These are phyloP conservation scores for Eupithecia insigniata DNA, from an alignment of 2,888 invertebrate genomes.

Conservation along the genomic window DNA sequence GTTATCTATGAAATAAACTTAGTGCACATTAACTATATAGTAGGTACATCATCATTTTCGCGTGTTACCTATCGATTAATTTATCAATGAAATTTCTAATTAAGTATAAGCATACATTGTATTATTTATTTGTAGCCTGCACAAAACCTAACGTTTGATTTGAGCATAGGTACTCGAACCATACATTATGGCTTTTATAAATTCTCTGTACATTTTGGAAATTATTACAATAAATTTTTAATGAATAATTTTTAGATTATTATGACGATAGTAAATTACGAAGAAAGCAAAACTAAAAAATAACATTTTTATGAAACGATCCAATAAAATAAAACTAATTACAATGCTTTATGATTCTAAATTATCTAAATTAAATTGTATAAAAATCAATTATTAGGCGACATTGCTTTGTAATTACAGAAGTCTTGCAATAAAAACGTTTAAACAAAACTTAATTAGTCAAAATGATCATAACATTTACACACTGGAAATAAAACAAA, in stretches of 20 bases:
- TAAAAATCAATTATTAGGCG: slow-evolving; percentile 59
- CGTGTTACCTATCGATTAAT: slow-evolving; percentile 84
- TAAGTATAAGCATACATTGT: slow-evolving; percentile 49
- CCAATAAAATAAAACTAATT: slow-evolving; percentile 47
- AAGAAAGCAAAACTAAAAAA: slow-evolving; percentile 34
- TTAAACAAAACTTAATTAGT: slow-evolving; percentile 48
- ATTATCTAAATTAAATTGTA: slow-evolving; percentile 55
- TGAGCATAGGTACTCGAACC: slow-evolving; percentile 64
- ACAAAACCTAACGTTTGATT: slow-evolving; percentile 51
- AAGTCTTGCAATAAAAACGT: slow-evolving; percentile 57
- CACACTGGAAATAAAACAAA: slow-evolving; percentile 50
- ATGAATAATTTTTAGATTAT: slow-evolving; percentile 25
- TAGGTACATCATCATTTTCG: slow-evolving; percentile 74
- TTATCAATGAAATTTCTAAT: slow-evolving; percentile 59
- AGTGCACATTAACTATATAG: slow-evolving; percentile 75
- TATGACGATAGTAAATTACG: slow-evolving; percentile 18
- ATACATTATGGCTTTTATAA: slow-evolving; percentile 47
- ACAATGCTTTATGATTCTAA: slow-evolving; percentile 46
- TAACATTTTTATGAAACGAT: slow-evolving; percentile 43
- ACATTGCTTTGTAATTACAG: slow-evolving; percentile 67
- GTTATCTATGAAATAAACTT: slow-evolving; percentile 57
- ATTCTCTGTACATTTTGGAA: slow-evolving; percentile 62
- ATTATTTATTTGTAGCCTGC: slow-evolving; percentile 49
- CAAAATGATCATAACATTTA: slow-evolving; percentile 51
- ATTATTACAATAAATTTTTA: slow-evolving; percentile 25